Percentiles rank a stretch among this genome's conserved stretches.
These are phyloP conservation scores for Spodoptera frugiperda DNA, from an alignment of 1,140 invertebrate species.

Conservation along the genomic window DNA sequence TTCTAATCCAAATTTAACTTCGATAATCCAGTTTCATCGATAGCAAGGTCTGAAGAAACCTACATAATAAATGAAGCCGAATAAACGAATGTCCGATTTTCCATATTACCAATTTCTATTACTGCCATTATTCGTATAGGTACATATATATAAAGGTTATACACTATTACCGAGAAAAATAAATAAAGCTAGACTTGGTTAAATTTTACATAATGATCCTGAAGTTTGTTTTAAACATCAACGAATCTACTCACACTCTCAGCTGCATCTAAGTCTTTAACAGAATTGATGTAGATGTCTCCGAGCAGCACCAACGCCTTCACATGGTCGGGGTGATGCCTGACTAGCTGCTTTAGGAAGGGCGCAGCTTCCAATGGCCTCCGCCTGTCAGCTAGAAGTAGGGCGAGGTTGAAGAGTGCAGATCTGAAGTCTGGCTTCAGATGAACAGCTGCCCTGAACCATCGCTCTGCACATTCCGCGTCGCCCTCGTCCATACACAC, in stretches of 20 bases:
- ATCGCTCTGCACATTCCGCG: constrained; percentile 94
- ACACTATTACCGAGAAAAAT: no score
- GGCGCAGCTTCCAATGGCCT: constrained; percentile 96
- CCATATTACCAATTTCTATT: no score
- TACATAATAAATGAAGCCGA: no score
- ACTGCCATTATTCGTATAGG: no score
- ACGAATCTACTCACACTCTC: constrained; percentile 91
- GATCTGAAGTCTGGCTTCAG: constrained; percentile 95
- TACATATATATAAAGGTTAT: no score
- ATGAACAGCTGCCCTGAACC: constrained; percentile 95
- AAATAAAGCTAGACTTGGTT: no score
- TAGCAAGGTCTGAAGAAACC: no score
- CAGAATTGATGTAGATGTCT: constrained; percentile 98
- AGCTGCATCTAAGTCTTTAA: constrained; percentile 97
- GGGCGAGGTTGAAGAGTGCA: constrained; percentile 97
- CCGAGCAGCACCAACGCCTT: constrained; percentile 97
- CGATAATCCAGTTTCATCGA: no score
- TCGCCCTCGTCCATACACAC: constrained; percentile 97
- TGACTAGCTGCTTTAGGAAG: constrained; percentile 96
- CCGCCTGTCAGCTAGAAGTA: constrained; percentile 95
- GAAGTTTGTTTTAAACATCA: no score
- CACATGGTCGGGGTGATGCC: constrained; percentile 96
- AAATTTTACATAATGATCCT: no score
- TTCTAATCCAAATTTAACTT: neutral
- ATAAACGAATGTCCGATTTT: no score